These are phyloP conservation scores for Ophioninae sp. DNA, from an alignment of 2,888 invertebrate genomes.

Conservation along the genomic window DNA sequence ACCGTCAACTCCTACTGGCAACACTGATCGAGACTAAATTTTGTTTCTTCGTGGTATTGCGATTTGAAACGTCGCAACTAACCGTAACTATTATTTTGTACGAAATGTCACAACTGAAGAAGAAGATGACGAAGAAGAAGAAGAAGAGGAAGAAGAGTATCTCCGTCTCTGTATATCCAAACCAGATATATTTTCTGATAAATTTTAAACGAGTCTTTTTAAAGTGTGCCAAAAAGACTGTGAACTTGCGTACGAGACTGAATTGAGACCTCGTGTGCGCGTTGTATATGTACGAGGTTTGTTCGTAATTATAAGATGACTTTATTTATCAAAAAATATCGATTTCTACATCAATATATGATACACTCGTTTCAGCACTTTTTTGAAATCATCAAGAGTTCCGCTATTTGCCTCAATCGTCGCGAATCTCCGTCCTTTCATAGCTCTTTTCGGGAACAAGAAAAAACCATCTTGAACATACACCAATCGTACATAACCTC, in stretches of 20 bases:
- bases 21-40: slow-evolving; percentile 21
- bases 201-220: slow-evolving; percentile 37
- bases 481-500: no score
- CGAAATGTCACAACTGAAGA: not conserved
- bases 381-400: no score
- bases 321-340: no score
- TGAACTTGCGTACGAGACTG: slow-evolving; percentile 16
- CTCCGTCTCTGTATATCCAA: slow-evolving; percentile 48
- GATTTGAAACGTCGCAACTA: slow-evolving; percentile 1
- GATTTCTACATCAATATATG: no score
- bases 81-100: slow-evolving; percentile 15
- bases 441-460: no score
- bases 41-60: not conserved
- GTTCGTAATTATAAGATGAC: no score
- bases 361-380: no score
- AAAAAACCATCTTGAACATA: no score
- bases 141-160: slow-evolving; percentile 7
- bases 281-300: not conserved
- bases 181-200: slow-evolving; percentile 60
- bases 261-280: slow-evolving; percentile 3
- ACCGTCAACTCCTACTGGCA: no score
- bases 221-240: slow-evolving; percentile 31
- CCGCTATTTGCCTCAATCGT: no score
- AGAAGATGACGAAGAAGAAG: slow-evolving; percentile 16
- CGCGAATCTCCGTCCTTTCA: no score